These are phyloP conservation scores for Seira musarum DNA, from an alignment of 2,888 invertebrate species.

Conservation along the genomic window DNA sequence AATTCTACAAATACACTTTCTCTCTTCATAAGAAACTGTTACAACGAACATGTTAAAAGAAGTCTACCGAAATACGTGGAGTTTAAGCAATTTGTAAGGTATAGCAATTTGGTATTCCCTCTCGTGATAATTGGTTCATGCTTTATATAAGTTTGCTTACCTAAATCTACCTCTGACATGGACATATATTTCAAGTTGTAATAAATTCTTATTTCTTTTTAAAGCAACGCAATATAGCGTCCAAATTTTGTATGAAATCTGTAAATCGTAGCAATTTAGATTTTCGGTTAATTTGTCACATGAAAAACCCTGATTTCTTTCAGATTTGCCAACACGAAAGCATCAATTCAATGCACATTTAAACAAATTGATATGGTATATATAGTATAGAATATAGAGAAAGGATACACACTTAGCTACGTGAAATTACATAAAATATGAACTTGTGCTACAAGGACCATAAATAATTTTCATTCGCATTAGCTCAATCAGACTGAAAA, in stretches of 20 bases:
- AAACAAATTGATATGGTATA: neutral
- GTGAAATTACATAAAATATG: too few species aligned
- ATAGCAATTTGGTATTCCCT: too few species aligned
- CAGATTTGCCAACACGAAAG: constrained; percentile 32
- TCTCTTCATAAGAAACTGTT: too few species aligned
- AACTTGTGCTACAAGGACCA: too few species aligned
- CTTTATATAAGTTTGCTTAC: neutral
- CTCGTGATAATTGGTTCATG: neutral
- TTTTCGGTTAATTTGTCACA: neutral
- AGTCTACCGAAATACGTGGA: too few species aligned
- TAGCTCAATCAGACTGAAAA: too few species aligned
- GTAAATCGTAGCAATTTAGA: neutral
- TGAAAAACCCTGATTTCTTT: constrained; percentile 44
- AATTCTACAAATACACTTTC: too few species aligned
- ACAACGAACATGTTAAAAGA: too few species aligned
- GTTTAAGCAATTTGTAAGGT: neutral
- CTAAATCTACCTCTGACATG: neutral
- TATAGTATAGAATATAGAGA: too few species aligned
- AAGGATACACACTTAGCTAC: too few species aligned
- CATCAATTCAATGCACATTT: neutral
- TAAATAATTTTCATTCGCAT: too few species aligned
- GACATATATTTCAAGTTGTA: neutral
- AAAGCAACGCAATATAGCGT: neutral
- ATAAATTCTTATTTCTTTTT: neutral
- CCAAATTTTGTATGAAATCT: neutral